A percentile compares a stretch with the other conserved stretches of the same genome.
These are phyloP conservation scores for Eudorcas thomsonii DNA, from an alignment of 2,113 vertebrate genomes.

Conservation along the genomic window DNA sequence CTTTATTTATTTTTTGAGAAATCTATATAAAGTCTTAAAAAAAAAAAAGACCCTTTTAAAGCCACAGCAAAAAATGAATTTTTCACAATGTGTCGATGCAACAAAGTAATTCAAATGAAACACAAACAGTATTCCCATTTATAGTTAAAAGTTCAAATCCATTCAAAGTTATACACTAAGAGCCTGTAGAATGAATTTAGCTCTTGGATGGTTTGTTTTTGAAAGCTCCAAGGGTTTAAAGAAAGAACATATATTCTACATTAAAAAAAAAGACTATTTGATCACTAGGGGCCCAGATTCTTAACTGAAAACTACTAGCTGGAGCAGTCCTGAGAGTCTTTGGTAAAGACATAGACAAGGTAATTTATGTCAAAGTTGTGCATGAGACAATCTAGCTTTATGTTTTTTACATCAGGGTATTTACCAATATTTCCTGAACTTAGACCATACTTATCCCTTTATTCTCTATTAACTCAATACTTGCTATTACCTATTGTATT, in stretches of 20 bases:
- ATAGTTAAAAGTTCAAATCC: background rate
- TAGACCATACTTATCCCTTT: background rate
- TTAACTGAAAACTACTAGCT: slow-evolving; percentile 16
- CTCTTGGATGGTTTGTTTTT: background rate
- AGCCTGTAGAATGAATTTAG: background rate
- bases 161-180: background rate
- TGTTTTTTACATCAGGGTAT: background rate
- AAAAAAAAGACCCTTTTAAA: slow-evolving; percentile 18
- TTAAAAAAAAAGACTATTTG: background rate
- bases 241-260: background rate
- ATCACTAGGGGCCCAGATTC: background rate
- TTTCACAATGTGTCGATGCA: background rate
- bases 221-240: background rate
- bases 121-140: background rate
- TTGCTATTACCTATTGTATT: background rate
- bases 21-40: background rate
- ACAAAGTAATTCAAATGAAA: slow-evolving; percentile 20
- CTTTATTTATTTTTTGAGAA: background rate
- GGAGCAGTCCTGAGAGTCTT: background rate
- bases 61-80: background rate
- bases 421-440: background rate
- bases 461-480: background rate
- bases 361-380: background rate
- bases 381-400: background rate
- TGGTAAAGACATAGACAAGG: background rate